A percentile compares a stretch with the other conserved stretches of the same genome.
Conservation (phyloP, 2,797 vertebrate genomes). For the Eulemur albifrons region DNA sequence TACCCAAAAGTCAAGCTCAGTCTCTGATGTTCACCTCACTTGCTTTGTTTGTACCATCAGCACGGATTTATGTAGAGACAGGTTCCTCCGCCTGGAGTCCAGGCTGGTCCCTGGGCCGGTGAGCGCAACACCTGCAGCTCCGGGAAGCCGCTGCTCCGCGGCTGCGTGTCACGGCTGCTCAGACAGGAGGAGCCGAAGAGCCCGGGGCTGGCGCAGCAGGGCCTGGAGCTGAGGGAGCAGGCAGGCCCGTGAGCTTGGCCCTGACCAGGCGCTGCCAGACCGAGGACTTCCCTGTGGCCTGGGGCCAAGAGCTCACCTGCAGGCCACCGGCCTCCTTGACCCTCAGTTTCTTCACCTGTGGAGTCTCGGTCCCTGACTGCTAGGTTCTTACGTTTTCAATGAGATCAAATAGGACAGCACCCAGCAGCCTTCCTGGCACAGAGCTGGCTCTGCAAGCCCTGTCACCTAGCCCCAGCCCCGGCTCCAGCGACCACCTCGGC, state of each 20-base stretch:
- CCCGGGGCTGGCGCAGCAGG: fast-evolving
- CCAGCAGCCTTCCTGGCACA: background rate
- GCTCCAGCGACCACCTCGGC: too few species aligned
- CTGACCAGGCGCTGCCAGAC: background rate
- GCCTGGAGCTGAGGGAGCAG: fast-evolving
- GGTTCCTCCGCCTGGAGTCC: background rate
- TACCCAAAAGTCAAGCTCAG: constrained; percentile 75
- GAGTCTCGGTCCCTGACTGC: background rate
- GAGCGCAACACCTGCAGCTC: background rate
- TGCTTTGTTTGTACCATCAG: constrained; percentile 36
- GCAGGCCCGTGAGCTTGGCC: fast-evolving
- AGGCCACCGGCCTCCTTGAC: background rate
- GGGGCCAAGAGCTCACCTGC: background rate
- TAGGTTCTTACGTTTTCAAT: background rate
- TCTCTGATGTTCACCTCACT: constrained; percentile 46
- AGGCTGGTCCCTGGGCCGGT: background rate
- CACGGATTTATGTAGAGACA: constrained; percentile 61
- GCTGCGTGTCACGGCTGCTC: background rate
- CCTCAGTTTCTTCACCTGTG: background rate
- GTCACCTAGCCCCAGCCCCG: background rate
- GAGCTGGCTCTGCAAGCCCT: background rate
- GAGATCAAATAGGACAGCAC: background rate
- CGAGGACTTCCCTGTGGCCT: fast-evolving
- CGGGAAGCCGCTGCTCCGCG: background rate
- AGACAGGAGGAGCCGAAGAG: background rate